These are phyloP conservation scores for Pteromalus puparum DNA, from an alignment of 1,140 invertebrate species.

Conservation along the genomic window DNA sequence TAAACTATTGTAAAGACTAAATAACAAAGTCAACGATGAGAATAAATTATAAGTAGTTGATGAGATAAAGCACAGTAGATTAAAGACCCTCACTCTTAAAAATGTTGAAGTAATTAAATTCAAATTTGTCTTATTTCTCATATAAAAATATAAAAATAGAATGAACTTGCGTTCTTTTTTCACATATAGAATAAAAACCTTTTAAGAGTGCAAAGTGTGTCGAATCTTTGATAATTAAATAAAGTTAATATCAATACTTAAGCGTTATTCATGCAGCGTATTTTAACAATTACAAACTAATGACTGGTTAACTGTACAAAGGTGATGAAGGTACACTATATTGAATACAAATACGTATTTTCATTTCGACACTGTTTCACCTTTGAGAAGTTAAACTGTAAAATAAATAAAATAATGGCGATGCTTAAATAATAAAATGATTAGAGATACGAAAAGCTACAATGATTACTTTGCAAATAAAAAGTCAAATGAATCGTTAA, in stretches of 20 bases:
- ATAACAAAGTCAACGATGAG: background rate
- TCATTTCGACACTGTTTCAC: background rate
- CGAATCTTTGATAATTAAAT: background rate
- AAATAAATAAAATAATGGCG: background rate
- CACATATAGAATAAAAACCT: background rate
- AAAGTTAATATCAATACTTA: conserved; percentile 1
- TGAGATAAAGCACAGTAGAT: conserved; percentile 5
- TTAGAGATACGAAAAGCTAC: background rate
- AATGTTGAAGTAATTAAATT: background rate
- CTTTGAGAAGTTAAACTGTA: background rate
- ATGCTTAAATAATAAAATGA: background rate
- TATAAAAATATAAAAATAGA: background rate
- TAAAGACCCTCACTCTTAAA: background rate
- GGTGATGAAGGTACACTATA: background rate
- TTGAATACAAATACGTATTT: background rate
- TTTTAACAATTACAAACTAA: background rate
- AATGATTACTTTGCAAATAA: background rate
- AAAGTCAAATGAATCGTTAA: background rate
- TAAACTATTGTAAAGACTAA: background rate
- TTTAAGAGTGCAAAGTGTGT: background rate
- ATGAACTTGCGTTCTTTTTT: background rate
- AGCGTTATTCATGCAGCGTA: conserved; percentile 26
- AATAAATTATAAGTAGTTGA: conserved; percentile 1
- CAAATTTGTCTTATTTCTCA: background rate
- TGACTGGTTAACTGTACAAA: background rate